A percentile compares a stretch with the other conserved stretches of the same genome.
Evolutionary conservation across 2,113 vertebrate genomes (phyloP).

Genomic region (Chamaea fasciata): DNA sequence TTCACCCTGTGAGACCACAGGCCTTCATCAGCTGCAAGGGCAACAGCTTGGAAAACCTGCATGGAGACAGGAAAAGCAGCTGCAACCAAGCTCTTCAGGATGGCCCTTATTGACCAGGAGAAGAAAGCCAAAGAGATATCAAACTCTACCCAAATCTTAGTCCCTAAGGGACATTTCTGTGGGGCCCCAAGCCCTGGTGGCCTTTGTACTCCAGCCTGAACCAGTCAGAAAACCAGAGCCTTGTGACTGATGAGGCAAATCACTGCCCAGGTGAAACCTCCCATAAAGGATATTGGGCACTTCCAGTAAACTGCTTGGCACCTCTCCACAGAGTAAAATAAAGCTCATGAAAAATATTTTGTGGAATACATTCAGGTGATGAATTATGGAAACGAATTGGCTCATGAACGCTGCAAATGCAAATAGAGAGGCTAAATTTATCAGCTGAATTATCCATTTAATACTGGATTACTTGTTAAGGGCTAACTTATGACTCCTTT

Average conservation of each 20-base stretch:
- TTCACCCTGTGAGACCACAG: background rate
- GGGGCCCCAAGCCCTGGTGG: accelerated
- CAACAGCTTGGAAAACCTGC: background rate
- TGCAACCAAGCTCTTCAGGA: background rate
- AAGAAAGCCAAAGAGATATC: background rate
- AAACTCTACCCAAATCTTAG: background rate
- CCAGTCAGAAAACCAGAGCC: background rate
- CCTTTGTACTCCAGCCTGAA: background rate
- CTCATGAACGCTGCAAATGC: slow-evolving; percentile 25
- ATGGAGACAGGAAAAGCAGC: accelerated
- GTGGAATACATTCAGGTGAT: slow-evolving; percentile 34
- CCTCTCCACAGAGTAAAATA: background rate
- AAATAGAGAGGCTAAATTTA: slow-evolving; percentile 41
- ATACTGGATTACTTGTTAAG: slow-evolving; percentile 17
- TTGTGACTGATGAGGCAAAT: background rate
- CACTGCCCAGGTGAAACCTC: background rate
- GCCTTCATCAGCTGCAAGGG: background rate
- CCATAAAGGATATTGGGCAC: background rate
- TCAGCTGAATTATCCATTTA: slow-evolving; percentile 27
- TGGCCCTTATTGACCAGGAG: background rate
- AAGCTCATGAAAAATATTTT: slow-evolving; percentile 41
- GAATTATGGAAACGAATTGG: slow-evolving; percentile 15
- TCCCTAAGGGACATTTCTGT: accelerated
- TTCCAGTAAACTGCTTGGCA: slow-evolving; percentile 49
- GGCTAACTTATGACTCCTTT: background rate